phyloP scores from a whole-genome alignment of 2,888 invertebrate species.

The Pseudococcus longispinus region DNA sequence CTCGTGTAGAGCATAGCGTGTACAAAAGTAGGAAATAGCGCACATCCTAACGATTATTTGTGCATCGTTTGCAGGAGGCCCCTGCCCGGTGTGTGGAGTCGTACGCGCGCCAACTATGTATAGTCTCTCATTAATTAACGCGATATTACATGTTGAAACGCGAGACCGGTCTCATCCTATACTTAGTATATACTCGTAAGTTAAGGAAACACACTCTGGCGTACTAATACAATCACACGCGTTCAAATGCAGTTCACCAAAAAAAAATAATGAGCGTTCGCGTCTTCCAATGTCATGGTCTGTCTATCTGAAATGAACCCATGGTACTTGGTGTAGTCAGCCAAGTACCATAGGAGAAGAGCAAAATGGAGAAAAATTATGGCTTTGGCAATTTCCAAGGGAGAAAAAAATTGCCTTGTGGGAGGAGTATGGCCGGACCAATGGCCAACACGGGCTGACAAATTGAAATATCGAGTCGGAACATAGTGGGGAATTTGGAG shows the following conservation, averaged over 20 bases:
- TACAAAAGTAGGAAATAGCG: background rate
- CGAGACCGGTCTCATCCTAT: background rate
- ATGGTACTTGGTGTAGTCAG: background rate
- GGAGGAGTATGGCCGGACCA: background rate
- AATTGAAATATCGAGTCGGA: background rate
- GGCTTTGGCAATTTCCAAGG: background rate
- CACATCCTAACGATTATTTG: conserved; percentile 11
- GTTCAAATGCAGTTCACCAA: background rate
- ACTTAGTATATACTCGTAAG: background rate
- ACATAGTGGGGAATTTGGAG: background rate
- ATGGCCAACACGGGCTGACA: background rate
- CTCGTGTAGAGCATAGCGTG: background rate
- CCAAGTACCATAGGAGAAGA: background rate
- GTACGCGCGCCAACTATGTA: conserved; percentile 3
- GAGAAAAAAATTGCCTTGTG: background rate
- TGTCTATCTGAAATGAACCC: background rate
- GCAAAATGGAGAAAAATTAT: background rate
- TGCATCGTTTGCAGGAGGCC: background rate
- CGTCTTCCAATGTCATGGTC: background rate
- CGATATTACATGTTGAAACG: conserved; percentile 5
- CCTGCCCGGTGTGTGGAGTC: background rate
- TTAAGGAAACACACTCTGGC: background rate
- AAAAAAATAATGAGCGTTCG: background rate
- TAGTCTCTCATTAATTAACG: background rate
- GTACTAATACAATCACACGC: background rate